A percentile compares a stretch with the other conserved stretches of the same genome.
Conservation (phyloP, 1,140 invertebrate genomes). For the Ceratina calcarata region DNA sequence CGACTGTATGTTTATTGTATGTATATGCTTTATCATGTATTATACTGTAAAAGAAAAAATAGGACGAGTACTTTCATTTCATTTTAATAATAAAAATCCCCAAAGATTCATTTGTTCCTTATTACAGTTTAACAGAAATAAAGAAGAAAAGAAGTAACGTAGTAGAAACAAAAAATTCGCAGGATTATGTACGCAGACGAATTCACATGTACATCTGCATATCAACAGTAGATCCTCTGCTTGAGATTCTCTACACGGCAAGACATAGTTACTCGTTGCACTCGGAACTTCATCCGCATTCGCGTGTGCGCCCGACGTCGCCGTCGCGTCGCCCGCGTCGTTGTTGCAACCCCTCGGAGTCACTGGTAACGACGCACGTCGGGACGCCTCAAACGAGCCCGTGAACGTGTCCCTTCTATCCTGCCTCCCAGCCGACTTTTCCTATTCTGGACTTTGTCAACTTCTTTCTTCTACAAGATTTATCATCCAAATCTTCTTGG, state of each 20-base stretch:
- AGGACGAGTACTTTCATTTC: too few species aligned
- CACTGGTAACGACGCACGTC: conserved; percentile 15
- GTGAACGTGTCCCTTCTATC: conserved; percentile 2
- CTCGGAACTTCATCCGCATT: conserved; percentile 39
- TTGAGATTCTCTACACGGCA: conserved; percentile 36
- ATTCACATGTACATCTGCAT: conserved; percentile 20
- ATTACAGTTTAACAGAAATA: too few species aligned
- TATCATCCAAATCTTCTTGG: too few species aligned
- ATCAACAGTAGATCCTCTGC: conserved; percentile 31
- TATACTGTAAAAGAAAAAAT: too few species aligned
- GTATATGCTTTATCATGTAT: too few species aligned
- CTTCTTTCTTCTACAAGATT: not conserved
- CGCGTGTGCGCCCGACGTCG: conserved; percentile 27
- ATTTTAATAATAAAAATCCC: too few species aligned
- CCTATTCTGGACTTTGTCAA: not conserved
- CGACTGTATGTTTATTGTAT: too few species aligned
- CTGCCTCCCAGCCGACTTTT: conserved; percentile 17
- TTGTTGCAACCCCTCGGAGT: conserved; percentile 13
- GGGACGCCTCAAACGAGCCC: conserved; percentile 41
- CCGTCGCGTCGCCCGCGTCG: not conserved
- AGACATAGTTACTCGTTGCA: conserved; percentile 35
- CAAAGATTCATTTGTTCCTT: too few species aligned
- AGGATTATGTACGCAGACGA: conserved; percentile 4
- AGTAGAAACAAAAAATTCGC: not conserved
- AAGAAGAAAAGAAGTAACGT: not conserved